Evolutionary conservation across 2,113 vertebrate genomes (phyloP).

Genomic region (Craseonycteris thonglongyai): DNA sequence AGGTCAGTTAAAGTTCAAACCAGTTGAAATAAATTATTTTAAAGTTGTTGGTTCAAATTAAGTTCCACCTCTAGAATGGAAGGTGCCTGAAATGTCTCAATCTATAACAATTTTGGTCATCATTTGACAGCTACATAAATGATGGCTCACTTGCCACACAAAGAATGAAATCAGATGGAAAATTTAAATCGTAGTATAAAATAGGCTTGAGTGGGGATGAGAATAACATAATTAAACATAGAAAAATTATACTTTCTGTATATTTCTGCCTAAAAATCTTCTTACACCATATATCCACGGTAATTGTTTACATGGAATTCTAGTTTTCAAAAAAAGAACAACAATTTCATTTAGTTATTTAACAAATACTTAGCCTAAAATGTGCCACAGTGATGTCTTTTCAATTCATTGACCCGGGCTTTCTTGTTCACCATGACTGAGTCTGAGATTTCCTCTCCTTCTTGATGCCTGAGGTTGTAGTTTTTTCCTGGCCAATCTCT

Average conservation of each 20-base stretch:
- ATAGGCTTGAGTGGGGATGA: background rate
- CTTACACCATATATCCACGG: background rate
- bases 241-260: background rate
- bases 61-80: background rate
- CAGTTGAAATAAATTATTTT: background rate
- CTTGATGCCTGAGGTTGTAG: background rate
- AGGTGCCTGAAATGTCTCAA: background rate
- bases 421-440: background rate
- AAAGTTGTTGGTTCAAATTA: conserved; percentile 12
- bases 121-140: background rate
- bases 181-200: background rate
- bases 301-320: background rate
- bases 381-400: background rate
- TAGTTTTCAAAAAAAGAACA: background rate
- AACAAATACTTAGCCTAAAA: background rate
- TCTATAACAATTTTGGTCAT: background rate
- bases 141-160: background rate
- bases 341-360: background rate
- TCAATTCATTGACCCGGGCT: background rate
- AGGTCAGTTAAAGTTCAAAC: conserved; percentile 17
- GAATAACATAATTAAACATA: background rate
- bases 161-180: background rate
- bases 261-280: background rate
- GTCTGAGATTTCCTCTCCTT: background rate
- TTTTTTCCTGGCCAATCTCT: background rate